A percentile compares a stretch with the other conserved stretches of the same genome.
Evolutionary conservation across 2,113 vertebrate genomes (phyloP).

Genomic region (Amphilophus citrinellus): DNA sequence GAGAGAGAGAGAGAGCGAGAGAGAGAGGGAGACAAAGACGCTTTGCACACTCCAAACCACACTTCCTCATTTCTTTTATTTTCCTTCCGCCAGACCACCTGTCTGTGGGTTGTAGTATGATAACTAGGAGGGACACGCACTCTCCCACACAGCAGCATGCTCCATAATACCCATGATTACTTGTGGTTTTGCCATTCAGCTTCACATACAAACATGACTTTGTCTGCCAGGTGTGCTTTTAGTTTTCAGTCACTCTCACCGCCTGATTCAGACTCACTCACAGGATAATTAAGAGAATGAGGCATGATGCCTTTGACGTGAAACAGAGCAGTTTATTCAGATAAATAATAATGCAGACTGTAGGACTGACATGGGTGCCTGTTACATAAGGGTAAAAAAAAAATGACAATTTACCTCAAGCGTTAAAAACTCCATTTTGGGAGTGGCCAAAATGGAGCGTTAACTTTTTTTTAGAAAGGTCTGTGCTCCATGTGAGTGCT

Average conservation of each 20-base stretch:
- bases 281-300: constrained; percentile 15
- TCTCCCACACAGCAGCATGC: constrained; percentile 61
- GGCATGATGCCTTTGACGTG: constrained; percentile 3
- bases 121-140: constrained; percentile 50
- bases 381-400: background rate
- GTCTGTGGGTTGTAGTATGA: constrained; percentile 68
- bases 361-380: constrained; percentile 1
- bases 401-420: background rate
- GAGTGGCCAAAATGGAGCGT: background rate
- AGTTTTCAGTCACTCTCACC: constrained; percentile 27
- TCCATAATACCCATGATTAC: constrained; percentile 74
- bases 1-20: too few species aligned
- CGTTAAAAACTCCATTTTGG: background rate
- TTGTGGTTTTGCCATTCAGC: constrained; percentile 74
- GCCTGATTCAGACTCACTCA: constrained; percentile 6
- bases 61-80: constrained; percentile 73
- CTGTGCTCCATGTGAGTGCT: background rate
- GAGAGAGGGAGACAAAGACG: constrained; percentile 47
- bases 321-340: constrained; percentile 24
- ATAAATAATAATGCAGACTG: background rate
- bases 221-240: constrained; percentile 73
- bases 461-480: background rate
- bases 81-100: constrained; percentile 75
- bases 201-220: constrained; percentile 52
- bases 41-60: constrained; percentile 49